Conservation (phyloP, 2,888 invertebrate species). For the Pachliopta kotzebuea region DNA sequence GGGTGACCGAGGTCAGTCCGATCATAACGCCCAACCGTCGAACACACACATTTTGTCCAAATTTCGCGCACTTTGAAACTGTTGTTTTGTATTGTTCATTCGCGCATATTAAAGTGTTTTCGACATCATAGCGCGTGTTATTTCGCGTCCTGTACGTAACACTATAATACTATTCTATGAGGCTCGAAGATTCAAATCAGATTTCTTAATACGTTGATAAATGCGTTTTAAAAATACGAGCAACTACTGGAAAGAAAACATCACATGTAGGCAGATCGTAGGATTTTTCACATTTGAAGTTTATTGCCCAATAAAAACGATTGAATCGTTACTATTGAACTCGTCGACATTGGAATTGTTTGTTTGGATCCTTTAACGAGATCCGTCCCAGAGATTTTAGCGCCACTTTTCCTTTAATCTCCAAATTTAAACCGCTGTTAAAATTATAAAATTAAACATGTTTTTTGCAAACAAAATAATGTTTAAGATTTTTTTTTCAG, state of each 20-base stretch:
- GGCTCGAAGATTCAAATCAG: neutral
- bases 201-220: neutral
- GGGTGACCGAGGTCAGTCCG: too few relatives aligned
- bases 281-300: constrained; percentile 14
- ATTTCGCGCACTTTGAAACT: too few relatives aligned
- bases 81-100: too few relatives aligned
- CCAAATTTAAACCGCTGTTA: neutral
- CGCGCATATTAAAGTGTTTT: too few relatives aligned
- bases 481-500: neutral
- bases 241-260: neutral
- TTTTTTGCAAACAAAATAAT: neutral
- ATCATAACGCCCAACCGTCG: too few relatives aligned
- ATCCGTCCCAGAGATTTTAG: constrained; percentile 6
- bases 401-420: constrained; percentile 1
- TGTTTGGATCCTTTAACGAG: constrained; percentile 12
- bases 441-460: constrained; percentile 2
- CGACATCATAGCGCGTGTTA: too few relatives aligned
- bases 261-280: neutral
- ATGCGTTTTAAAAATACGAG: neutral
- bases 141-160: too few relatives aligned
- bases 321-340: constrained; percentile 17
- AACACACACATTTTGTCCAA: too few relatives aligned
- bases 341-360: constrained; percentile 9
- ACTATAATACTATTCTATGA: neutral
- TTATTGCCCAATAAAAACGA: constrained; percentile 22